Base-by-base conservation (phyloP, 2,113 vertebrate species). In the Microtus pennsylvanicus region DNA sequence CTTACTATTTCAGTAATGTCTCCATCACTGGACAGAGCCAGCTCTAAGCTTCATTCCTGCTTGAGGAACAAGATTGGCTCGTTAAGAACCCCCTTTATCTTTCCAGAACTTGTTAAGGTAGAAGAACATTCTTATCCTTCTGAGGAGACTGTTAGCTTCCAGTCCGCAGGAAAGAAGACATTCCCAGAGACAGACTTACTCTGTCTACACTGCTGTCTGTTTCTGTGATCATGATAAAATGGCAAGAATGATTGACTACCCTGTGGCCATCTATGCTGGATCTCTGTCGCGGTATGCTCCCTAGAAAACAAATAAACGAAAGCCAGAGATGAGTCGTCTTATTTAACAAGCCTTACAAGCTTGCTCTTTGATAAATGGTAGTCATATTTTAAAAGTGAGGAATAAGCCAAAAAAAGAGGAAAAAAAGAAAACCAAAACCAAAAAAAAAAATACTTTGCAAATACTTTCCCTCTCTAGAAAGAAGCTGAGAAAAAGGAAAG, bases 11-110 rank as follows among this genome's bases (percentile, higher is more conserved):
- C 65, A 93, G 72, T 94, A 93, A 96, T 75, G 58, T 95, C 96
- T 97, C 78, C 92, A 89, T 97, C 88, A 75, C 96, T 87, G 93
- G 96, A 87, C 93, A 75, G 75, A 97, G 96, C 92, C 76, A 91
- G 88, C 83, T 97, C 94, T 90, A 58, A 95, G 90, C 89, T 94
- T 76, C n/a, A 89, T 96, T 97, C 87, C 87, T 88, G 58, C 91
- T 50, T 70, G 55, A 11, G 69, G 50, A 87, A 88, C 97, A 86
- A 33, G 87, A 95, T 93, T 94, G 94, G 82, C 14, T 63, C 24
- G 5, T 42, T 83, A 93, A 85, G 76, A 92, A 3, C 47, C 94
- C 91, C 2, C 3, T 24, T 19, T 91, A 0, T 0, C 52, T 96
- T 93, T 17, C 50, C 69, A 58, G 50, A 67, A 95, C 87, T 97